These are phyloP conservation scores for Cyclophora punctaria DNA, from an alignment of 2,888 invertebrate species.

Conservation along the genomic window DNA sequence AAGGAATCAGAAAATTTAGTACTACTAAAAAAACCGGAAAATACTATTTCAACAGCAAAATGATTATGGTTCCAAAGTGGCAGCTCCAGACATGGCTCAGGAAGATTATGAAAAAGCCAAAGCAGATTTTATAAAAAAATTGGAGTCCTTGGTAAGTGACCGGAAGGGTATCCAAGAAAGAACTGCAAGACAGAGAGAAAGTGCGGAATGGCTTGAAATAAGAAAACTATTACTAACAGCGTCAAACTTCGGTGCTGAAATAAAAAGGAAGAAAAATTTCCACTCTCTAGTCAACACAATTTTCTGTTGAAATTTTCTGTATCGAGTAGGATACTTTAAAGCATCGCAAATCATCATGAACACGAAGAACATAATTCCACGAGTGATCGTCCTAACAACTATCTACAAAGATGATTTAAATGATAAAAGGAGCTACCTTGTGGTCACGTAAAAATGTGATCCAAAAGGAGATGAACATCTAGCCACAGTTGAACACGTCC, in stretches of 20 bases:
- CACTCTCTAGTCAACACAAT: not conserved
- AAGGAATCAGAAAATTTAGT: too few species aligned
- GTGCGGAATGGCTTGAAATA: constrained; percentile 6
- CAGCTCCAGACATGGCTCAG: not conserved
- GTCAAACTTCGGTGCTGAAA: constrained; percentile 1
- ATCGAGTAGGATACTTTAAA: too few species aligned
- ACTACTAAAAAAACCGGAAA: not conserved
- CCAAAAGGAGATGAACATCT: too few species aligned
- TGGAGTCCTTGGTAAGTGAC: constrained; percentile 4
- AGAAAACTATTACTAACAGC: constrained; percentile 3
- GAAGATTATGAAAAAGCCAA: not conserved
- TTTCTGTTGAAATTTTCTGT: too few species aligned
- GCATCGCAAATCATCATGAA: too few species aligned
- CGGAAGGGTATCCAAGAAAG: not conserved
- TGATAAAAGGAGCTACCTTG: too few species aligned
- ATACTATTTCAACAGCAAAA: not conserved
- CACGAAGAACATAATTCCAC: too few species aligned
- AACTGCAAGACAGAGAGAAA: constrained; percentile 5
- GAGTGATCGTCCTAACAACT: too few species aligned
- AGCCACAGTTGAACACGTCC: too few species aligned
- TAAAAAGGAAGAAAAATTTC: not conserved
- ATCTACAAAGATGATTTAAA: too few species aligned
- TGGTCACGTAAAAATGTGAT: too few species aligned
- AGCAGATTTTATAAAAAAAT: constrained; percentile 3
- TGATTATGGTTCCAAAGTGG: not conserved